Conservation (phyloP, 2,113 vertebrate genomes). For the Pantherophis guttatus region DNA sequence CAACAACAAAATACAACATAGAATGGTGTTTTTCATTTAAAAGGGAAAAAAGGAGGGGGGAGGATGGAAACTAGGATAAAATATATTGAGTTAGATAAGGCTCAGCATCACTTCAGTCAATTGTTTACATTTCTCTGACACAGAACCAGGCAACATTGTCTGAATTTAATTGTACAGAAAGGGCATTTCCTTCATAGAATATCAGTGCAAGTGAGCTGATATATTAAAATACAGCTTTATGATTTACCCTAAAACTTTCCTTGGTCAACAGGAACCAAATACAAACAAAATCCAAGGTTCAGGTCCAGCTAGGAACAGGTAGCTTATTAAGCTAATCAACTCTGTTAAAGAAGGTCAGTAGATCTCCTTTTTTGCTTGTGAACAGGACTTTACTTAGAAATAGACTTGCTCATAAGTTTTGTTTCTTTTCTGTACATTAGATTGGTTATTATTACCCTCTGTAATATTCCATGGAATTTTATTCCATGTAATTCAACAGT, state of each 20-base stretch:
- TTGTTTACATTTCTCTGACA: not conserved
- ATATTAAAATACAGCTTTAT: not conserved
- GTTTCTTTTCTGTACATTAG: not conserved
- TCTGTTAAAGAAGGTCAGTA: not conserved
- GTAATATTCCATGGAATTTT: not conserved
- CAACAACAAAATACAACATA: not conserved
- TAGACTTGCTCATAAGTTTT: not conserved
- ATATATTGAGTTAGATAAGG: not conserved
- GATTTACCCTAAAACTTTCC: not conserved
- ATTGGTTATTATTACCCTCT: not conserved
- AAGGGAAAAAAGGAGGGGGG: not conserved
- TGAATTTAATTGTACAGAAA: not conserved
- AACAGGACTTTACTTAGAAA: not conserved
- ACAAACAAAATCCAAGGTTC: not conserved
- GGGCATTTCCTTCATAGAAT: not conserved
- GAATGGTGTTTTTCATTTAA: not conserved
- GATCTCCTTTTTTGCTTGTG: not conserved
- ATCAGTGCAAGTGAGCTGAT: not conserved
- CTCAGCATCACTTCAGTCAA: not conserved
- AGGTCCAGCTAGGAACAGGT: not conserved
- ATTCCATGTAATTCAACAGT: not conserved
- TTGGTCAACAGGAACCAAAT: not conserved
- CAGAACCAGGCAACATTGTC: not conserved
- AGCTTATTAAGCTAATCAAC: not conserved
- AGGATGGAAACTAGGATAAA: not conserved